Base-by-base conservation (phyloP, 1,140 invertebrate genomes). In the Aphis craccivora region DNA sequence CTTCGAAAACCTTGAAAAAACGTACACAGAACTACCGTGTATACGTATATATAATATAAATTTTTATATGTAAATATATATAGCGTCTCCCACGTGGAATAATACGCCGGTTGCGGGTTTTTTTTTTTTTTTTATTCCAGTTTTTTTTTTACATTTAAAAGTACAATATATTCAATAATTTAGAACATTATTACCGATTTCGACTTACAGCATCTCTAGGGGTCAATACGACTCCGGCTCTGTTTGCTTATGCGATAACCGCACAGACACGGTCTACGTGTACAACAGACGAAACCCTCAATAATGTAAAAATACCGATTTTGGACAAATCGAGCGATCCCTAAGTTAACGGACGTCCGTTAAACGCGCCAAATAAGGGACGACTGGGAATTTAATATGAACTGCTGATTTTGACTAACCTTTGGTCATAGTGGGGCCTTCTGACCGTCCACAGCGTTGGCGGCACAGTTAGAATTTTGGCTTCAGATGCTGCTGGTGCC, bases 1-100 rank as follows among this genome's bases (percentile, higher is more conserved):
- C 88, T 35, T 55, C 22, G 23, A 55, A 89, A 89, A 89, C 88
- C 88, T 89, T 89, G 88, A 89, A 89, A 37, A 89, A 37, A 23
- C n/a, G 45, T 88, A 51, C 86, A 45, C 83, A 14, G 45, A 88
- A 30, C 43, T 23, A 45, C 30, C n/a, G 43, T 22, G 87, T 48
- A 51, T 18, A 88, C 45, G 30, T 51, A 51, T 45, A 51, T 35
- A 40, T 40, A 88, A 51, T 45, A 51, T 22, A n/a, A n/a, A 88
- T 25, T 30, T 84, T 25, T 84, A 43, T 14, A 84, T 43, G 23
- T 37, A 37, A 83, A 37, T 37, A 88, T 45, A 22, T 89, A 40
- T 23, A 53, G 48, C 40, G 35, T 89, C n/a, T 89, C 87, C 48
- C 87, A 89, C 87, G 87, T 89, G 87, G 87, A 53, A 89, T 37